Conservation (phyloP, 1,140 invertebrate genomes). For the Heterodera carotae region DNA sequence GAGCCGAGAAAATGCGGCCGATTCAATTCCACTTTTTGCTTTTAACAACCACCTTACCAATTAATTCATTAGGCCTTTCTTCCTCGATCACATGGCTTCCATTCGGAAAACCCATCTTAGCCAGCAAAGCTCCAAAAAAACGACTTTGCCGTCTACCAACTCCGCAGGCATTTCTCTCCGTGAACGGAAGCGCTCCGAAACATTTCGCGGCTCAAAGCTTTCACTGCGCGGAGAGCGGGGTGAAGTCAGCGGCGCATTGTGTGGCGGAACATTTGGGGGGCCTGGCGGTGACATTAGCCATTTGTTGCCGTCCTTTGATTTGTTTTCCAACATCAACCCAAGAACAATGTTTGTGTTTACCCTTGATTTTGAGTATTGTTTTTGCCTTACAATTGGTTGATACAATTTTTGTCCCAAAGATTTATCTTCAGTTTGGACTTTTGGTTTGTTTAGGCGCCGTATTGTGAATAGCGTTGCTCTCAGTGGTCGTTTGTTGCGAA, state of each 20-base stretch:
- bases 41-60: background rate
- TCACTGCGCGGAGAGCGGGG: slow-evolving; percentile 36
- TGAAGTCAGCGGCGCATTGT: slow-evolving; percentile 17
- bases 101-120: slow-evolving; percentile 6
- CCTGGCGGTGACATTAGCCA: slow-evolving; percentile 55
- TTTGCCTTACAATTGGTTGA: too few species aligned
- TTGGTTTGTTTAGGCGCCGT: slow-evolving; percentile 4
- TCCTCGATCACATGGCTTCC: slow-evolving; percentile 81
- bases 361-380: slow-evolving; percentile 8
- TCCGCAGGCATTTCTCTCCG: slow-evolving; percentile 17
- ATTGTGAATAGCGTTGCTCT: slow-evolving; percentile 87
- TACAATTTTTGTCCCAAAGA: background rate
- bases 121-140: slow-evolving; percentile 29
- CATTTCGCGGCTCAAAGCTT: slow-evolving; percentile 40
- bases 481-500: slow-evolving; percentile 83
- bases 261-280: background rate
- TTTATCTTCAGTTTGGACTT: background rate
- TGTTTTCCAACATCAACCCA: slow-evolving; percentile 95
- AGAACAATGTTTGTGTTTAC: slow-evolving; percentile 86
- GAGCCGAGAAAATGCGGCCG: background rate
- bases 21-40: background rate
- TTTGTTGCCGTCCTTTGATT: slow-evolving; percentile 75
- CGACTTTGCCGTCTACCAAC: slow-evolving; percentile 11
- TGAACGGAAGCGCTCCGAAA: slow-evolving; percentile 45
- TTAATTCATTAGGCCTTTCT: slow-evolving; percentile 75